A percentile compares a stretch with the other conserved stretches of the same genome.
These are phyloP conservation scores for Trogon surrucura DNA, from an alignment of 2,113 vertebrate species.

Conservation along the genomic window DNA sequence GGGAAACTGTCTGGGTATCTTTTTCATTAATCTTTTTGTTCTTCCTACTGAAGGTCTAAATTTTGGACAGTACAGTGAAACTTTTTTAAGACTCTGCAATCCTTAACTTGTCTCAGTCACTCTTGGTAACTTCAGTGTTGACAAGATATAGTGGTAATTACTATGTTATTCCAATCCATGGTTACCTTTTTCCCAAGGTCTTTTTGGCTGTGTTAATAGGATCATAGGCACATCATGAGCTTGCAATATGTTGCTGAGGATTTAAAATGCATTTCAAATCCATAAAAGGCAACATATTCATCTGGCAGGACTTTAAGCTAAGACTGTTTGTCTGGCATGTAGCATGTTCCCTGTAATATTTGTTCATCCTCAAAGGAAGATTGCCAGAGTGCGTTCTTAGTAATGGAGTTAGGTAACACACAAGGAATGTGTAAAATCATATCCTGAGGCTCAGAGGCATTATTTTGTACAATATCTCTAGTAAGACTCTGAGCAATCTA, in stretches of 20 bases:
- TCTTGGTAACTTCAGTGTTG: not conserved
- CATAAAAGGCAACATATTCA: conserved; percentile 7
- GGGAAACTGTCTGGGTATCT: not conserved
- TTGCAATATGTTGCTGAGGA: not conserved
- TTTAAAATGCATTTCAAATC: conserved; percentile 28
- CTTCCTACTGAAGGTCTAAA: not conserved
- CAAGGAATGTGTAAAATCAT: conserved; percentile 45
- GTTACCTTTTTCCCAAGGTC: not conserved
- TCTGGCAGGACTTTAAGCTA: conserved; percentile 9
- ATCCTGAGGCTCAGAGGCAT: conserved; percentile 13
- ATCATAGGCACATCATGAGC: not conserved
- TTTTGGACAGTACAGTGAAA: not conserved
- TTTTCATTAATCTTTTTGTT: not conserved
- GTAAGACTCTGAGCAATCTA: not conserved
- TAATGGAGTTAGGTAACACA: conserved; percentile 14
- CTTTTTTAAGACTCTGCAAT: not conserved
- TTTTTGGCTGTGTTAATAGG: not conserved
- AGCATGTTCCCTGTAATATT: conserved; percentile 17
- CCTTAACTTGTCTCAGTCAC: not conserved
- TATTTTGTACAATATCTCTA: conserved; percentile 6
- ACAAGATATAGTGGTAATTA: not conserved
- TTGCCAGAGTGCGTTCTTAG: not conserved
- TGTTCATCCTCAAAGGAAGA: conserved; percentile 29
- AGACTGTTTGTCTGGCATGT: conserved; percentile 1
- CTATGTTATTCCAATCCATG: not conserved